Percentiles rank a stretch among this genome's conserved stretches.
Evolutionary conservation across 2,797 vertebrate species (phyloP).

Genomic region (Tangara arthus): DNA sequence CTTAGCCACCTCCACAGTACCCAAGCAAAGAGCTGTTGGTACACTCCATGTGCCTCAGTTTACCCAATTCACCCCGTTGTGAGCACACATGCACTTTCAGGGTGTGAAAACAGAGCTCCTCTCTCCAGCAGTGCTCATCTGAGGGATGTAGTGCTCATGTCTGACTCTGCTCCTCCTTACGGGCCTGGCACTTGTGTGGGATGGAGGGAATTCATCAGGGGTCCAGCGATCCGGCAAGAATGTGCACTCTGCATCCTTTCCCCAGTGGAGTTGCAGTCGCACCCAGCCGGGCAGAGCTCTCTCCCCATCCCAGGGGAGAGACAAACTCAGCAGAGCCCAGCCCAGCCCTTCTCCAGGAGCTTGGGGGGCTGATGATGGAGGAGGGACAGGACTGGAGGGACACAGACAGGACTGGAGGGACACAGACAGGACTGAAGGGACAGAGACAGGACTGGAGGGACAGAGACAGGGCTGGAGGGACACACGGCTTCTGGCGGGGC

Average conservation of each 20-base stretch:
- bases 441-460: no score
- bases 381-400: rapidly evolving
- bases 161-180: background rate
- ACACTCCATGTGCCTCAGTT: background rate
- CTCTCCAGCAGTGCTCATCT: background rate
- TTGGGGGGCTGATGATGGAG: background rate
- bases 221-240: background rate
- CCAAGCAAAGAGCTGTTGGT: background rate
- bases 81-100: background rate
- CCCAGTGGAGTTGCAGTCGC: background rate
- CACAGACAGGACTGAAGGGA: no score
- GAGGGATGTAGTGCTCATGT: background rate
- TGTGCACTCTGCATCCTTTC: background rate
- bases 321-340: background rate
- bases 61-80: background rate
- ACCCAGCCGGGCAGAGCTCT: background rate
- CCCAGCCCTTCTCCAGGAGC: background rate
- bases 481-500: background rate
- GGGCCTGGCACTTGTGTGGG: background rate
- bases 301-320: background rate
- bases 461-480: rapidly evolving
- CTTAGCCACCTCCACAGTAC: background rate
- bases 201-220: background rate
- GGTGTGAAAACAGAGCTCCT: background rate
- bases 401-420: no score